These are phyloP conservation scores for Peromyscus eremicus DNA, from an alignment of 2,797 vertebrate genomes.

Conservation along the genomic window DNA sequence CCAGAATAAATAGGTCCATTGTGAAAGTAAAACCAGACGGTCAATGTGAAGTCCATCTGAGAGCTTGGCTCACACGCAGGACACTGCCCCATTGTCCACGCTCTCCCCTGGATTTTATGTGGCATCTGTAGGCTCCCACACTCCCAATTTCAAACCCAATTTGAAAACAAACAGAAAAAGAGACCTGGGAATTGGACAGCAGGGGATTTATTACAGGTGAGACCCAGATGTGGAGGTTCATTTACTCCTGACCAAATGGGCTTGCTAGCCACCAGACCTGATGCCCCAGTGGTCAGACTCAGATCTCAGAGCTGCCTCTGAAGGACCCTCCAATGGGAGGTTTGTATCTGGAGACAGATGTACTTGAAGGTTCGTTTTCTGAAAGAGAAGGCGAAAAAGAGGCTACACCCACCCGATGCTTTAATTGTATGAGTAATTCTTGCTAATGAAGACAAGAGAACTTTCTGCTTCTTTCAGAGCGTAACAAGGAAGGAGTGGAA, in stretches of 20 bases:
- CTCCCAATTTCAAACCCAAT: not conserved
- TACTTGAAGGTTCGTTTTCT: not conserved
- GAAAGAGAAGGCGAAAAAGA: not conserved
- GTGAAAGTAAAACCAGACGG: not conserved
- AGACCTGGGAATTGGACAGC: not conserved
- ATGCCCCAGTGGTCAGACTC: rapidly evolving
- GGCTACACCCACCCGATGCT: not conserved
- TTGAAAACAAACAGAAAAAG: not conserved
- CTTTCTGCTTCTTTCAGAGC: not conserved
- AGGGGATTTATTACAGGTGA: not conserved
- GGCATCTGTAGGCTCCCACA: not conserved
- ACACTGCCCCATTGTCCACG: not conserved
- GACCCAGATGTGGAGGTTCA: not conserved
- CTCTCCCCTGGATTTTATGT: not conserved
- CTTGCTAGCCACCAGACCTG: not conserved
- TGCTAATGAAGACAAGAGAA: not conserved
- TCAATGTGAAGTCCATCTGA: not conserved
- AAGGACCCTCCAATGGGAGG: not conserved
- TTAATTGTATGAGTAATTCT: not conserved
- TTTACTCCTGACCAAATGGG: not conserved
- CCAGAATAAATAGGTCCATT: not conserved
- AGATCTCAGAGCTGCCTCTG: not conserved
- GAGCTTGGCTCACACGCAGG: not conserved
- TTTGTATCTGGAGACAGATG: not conserved
- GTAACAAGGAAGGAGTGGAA: rapidly evolving